phyloP scores from a whole-genome alignment of 2,113 vertebrate genomes.

The Alectura lathami region DNA sequence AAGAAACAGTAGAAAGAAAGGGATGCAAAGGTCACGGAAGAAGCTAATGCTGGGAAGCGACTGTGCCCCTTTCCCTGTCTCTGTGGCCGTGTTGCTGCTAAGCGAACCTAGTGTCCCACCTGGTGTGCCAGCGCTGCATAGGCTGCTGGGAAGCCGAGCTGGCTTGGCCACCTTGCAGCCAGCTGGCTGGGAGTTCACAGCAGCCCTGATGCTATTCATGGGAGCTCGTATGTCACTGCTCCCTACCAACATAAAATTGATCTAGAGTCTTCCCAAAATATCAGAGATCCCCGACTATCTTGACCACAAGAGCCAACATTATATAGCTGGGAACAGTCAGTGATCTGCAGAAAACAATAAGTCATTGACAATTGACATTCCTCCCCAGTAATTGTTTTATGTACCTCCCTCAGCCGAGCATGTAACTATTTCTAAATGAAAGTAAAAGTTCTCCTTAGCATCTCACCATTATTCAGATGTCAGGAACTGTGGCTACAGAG shows the following conservation, averaged over 20 bases:
- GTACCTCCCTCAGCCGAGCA: background rate
- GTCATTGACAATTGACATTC: background rate
- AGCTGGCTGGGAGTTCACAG: slow-evolving; percentile 52
- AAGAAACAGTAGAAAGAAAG: background rate
- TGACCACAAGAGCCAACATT: background rate
- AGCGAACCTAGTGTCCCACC: accelerated
- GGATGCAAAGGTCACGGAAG: background rate
- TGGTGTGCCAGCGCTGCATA: accelerated
- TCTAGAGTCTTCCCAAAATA: slow-evolving; percentile 21
- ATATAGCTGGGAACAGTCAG: background rate
- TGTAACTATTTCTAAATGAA: background rate
- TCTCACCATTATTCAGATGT: background rate
- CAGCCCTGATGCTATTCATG: slow-evolving; percentile 7
- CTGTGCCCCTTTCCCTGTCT: background rate
- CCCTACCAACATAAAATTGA: slow-evolving; percentile 28
- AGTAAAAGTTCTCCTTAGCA: background rate
- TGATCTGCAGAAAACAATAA: slow-evolving; percentile 31
- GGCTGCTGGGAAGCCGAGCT: background rate
- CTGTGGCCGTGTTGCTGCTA: background rate
- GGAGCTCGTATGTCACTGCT: slow-evolving; percentile 4
- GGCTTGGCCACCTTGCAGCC: background rate
- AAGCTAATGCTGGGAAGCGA: background rate
- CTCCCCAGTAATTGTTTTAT: slow-evolving; percentile 4
- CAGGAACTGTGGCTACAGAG: background rate
- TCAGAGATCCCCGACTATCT: background rate